Evolutionary conservation across 2,113 vertebrate genomes (phyloP).

Genomic region (Falco punctatus): DNA sequence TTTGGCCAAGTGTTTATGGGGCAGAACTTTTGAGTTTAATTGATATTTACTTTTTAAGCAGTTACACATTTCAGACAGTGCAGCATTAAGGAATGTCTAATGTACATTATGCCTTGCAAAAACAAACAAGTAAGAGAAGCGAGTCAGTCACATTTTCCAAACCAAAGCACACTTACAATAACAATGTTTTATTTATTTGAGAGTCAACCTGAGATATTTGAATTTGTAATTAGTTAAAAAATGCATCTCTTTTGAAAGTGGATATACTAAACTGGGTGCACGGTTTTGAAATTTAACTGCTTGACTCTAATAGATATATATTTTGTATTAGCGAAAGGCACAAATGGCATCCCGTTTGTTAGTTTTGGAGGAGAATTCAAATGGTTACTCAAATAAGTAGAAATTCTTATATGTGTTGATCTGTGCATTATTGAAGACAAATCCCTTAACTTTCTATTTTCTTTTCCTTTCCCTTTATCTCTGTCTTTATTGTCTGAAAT

Average conservation of each 20-base stretch:
- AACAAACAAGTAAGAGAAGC: slow-evolving; percentile 79
- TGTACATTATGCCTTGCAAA: slow-evolving; percentile 75
- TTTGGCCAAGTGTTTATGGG: slow-evolving; percentile 72
- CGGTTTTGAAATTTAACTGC: slow-evolving; percentile 32
- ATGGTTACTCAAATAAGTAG: not conserved
- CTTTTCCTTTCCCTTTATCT: slow-evolving; percentile 60
- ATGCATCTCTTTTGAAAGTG: slow-evolving; percentile 36
- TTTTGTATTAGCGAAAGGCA: not conserved
- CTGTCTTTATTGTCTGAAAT: slow-evolving; percentile 67
- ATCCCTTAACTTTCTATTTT: slow-evolving; percentile 64
- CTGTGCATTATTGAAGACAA: slow-evolving; percentile 24
- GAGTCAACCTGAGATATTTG: slow-evolving; percentile 67
- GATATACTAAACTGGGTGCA: not conserved
- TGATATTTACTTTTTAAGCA: slow-evolving; percentile 84
- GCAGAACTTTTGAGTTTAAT: slow-evolving; percentile 74
- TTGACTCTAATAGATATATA: not conserved
- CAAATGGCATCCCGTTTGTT: not conserved
- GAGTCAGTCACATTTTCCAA: slow-evolving; percentile 80
- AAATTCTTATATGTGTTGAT: slow-evolving; percentile 30
- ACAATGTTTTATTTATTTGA: slow-evolving; percentile 81
- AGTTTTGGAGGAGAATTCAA: not conserved
- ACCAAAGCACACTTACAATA: slow-evolving; percentile 78
- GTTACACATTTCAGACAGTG: slow-evolving; percentile 74
- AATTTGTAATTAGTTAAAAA: slow-evolving; percentile 69
- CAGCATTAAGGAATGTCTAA: slow-evolving; percentile 73